Percentiles rank a stretch among this genome's conserved stretches.
These are phyloP conservation scores for Hypercompe scribonia DNA, from an alignment of 2,888 invertebrate species.

Conservation along the genomic window DNA sequence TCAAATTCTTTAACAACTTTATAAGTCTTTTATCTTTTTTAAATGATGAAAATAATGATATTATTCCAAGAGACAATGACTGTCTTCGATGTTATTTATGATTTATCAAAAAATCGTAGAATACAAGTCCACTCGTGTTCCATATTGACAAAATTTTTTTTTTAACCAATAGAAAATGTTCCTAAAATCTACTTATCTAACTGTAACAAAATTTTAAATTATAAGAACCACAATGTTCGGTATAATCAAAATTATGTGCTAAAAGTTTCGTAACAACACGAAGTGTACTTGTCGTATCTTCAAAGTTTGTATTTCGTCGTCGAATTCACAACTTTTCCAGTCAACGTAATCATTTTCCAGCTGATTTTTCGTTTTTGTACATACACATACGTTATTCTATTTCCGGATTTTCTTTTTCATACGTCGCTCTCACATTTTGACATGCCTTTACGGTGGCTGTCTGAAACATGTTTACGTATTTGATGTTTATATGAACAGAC, in stretches of 20 bases:
- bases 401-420: constrained; percentile 53
- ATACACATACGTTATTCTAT: constrained; percentile 51
- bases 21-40: no score
- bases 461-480: constrained; percentile 51
- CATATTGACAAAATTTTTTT: not conserved
- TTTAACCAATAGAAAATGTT: not conserved
- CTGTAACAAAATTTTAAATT: not conserved
- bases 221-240: not conserved
- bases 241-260: constrained; percentile 8
- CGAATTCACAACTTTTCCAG: constrained; percentile 29
- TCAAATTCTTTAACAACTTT: no score
- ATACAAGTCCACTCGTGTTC: not conserved
- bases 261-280: constrained; percentile 23
- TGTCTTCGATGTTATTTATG: no score
- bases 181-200: not conserved
- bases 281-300: constrained; percentile 27
- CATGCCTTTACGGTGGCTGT: constrained; percentile 45
- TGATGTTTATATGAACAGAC: constrained; percentile 35
- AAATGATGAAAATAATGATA: no score
- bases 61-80: no score
- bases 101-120: not conserved
- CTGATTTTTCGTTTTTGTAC: constrained; percentile 44
- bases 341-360: constrained; percentile 33
- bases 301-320: constrained; percentile 24
- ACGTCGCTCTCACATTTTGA: constrained; percentile 47